Evolutionary conservation across 2,797 vertebrate species (phyloP), one percentile per base, ranked within the genome.

Genomic region (Carduelis carduelis): DNA sequence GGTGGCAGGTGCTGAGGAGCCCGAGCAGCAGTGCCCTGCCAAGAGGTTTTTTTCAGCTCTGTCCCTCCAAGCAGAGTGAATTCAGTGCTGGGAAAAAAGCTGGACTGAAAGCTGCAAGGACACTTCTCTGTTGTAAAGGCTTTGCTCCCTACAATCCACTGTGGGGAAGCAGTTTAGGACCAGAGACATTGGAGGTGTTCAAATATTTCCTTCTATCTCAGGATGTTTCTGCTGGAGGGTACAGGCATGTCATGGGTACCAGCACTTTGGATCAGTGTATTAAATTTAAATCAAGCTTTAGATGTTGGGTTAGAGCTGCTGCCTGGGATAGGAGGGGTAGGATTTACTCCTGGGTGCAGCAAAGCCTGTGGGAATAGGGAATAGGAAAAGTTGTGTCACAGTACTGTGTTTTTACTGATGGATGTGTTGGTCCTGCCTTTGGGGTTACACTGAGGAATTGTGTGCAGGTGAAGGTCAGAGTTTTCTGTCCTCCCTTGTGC

Each of bases 401-500:
- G 20, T 13, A 11, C 1, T 5, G 32, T 1, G 1, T 13, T 82
- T 66, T 46, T 69, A 34, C 14, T 8, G 50, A 1, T 28, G 72
- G 12, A 0, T 10, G 27, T 5, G 3, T 20, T 37, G 46, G n/a
- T 37, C 19, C 27, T 21, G 44, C 83, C 47, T 14, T 24, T 65
- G 47, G 17, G 39, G n/a, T 53, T 53, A 8, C 8, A 3, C 24
- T 1, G 0, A 30, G 43, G 52, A 39, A 6, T 53, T 4, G 1
- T 1, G 30, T 24, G 17, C 27, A 22, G 4, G 43, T 3, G 12
- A 43, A 60, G 49, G 50, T 46, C 27, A 2, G 65, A 57, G 50
- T 41, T 68, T 69, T 12, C 28, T 63, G 32, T 49, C 59, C 24
- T 60, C 39, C 28, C 34, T 34, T 10, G 13, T 39, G 23, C 39